Base-by-base conservation (phyloP, 2,113 vertebrate genomes). In the Ascaphus truei region DNA sequence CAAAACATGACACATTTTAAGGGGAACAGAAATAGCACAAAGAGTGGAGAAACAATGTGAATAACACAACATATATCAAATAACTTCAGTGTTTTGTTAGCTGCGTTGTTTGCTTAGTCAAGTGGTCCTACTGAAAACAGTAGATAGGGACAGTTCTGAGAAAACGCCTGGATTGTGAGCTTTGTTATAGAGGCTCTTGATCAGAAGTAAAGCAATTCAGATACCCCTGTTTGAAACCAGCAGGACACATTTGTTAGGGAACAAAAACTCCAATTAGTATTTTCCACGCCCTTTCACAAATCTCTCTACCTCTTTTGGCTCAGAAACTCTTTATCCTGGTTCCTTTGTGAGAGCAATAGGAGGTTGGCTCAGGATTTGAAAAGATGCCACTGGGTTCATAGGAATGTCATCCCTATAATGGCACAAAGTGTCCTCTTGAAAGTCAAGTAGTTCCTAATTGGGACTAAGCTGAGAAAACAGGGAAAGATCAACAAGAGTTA, bases 191-290 rank as follows among this genome's bases (percentile, higher is more conserved):
- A 85, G 75, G 76, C 76, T 72, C 80, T 81, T 74, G 78, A 69
- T 87, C 82, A 77, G 80, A 84, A 86, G 84, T 80, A 84, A 39
- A 80, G 87, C 82, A 78, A 87, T 90, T 90, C 85, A 91, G 73
- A 84, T 72, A 79, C 10, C 73, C 71, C 81, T 51, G 81, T 90
- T 83, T 85, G 83, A 89, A 89, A 89, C 80, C 86, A 88, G 88
- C 85, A 55, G 88, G 88, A 75, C 80, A 83, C 83, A 84, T 84
- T 86, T 88, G 84, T 91, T 78, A 83, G 85, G 73, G 79, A 81
- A 91, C 88, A 90, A 92, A 91, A 79, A 82, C 78, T 64, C 88
- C 88, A 89, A 90, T 90, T 92, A 90, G 86, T 89, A 85, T 88
- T 90, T 90, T 86, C 88, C 86, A 90, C 86, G 85, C 85, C 82